These are phyloP conservation scores for Epistrophe eligans DNA, from an alignment of 2,888 invertebrate genomes.

Conservation along the genomic window DNA sequence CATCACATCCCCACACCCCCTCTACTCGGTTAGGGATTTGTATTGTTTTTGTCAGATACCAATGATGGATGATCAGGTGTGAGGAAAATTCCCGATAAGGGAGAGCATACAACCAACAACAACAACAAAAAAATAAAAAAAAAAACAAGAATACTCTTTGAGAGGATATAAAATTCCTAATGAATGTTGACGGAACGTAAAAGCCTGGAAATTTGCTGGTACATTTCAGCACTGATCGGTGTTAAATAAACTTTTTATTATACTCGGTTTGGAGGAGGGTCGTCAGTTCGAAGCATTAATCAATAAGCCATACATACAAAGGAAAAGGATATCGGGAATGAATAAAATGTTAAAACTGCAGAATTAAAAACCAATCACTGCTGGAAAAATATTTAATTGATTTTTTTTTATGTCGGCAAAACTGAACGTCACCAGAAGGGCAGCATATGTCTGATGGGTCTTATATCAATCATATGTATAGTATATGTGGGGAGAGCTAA, in stretches of 20 bases:
- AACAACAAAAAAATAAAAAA: neutral
- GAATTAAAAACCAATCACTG: constrained; percentile 74
- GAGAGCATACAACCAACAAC: neutral
- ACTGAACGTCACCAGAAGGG: constrained; percentile 33
- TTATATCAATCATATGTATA: constrained; percentile 66
- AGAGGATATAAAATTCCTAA: constrained; percentile 54
- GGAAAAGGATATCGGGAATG: neutral
- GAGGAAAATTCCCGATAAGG: constrained; percentile 37
- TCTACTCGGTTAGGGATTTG: constrained; percentile 26
- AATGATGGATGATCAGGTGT: constrained; percentile 61
- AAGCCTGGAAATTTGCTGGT: constrained; percentile 56
- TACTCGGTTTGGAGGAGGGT: constrained; percentile 4
- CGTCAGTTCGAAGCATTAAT: constrained; percentile 45
- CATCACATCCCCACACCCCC: neutral
- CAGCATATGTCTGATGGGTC: constrained; percentile 68
- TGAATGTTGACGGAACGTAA: constrained; percentile 68
- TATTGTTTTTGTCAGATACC: constrained; percentile 66
- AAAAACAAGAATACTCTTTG: neutral
- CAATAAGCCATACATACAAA: constrained; percentile 31
- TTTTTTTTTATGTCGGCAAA: constrained; percentile 25
- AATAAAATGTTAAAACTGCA: constrained; percentile 58
- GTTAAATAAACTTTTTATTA: constrained; percentile 59
- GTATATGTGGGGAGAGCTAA: constrained; percentile 46
- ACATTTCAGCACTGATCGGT: constrained; percentile 50
- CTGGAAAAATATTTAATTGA: constrained; percentile 64